Conservation (phyloP, 2,888 invertebrate genomes). For the Plusia festucae region DNA sequence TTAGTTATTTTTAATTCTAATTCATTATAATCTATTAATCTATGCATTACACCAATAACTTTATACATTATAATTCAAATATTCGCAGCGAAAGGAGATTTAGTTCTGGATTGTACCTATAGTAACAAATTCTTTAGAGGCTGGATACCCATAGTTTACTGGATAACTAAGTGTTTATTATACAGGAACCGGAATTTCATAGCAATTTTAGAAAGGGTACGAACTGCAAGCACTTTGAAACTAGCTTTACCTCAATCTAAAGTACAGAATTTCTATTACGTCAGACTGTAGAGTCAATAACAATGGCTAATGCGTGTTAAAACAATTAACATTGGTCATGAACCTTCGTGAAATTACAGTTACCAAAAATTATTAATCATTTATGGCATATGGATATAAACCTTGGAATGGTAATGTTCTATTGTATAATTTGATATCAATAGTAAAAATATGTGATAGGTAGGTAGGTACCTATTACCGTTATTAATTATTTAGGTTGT, state of each 20-base stretch:
- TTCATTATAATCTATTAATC: too few species aligned
- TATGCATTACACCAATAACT: background rate
- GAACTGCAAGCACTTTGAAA: too few species aligned
- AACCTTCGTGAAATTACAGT: background rate
- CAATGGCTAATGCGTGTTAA: constrained; percentile 4
- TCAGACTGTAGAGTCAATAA: background rate
- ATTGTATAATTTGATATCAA: too few species aligned
- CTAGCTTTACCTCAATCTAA: background rate
- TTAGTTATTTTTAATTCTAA: too few species aligned
- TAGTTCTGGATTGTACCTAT: constrained; percentile 19
- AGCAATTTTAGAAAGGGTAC: constrained; percentile 41
- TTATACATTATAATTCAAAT: constrained; percentile 1
- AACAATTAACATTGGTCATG: constrained; percentile 6
- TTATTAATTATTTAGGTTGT: too few species aligned
- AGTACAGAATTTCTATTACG: constrained; percentile 9
- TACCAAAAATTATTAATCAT: background rate
- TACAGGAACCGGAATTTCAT: constrained; percentile 41
- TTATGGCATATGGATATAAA: background rate
- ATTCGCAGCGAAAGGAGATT: constrained; percentile 45
- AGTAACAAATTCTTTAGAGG: constrained; percentile 34
- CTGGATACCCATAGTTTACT: constrained; percentile 14
- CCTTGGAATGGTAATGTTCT: background rate
- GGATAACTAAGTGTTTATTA: constrained; percentile 37
- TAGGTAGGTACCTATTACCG: too few species aligned
- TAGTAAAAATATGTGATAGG: too few species aligned